Base-by-base conservation (phyloP, 2,888 invertebrate genomes). In the Cenopis cana region DNA sequence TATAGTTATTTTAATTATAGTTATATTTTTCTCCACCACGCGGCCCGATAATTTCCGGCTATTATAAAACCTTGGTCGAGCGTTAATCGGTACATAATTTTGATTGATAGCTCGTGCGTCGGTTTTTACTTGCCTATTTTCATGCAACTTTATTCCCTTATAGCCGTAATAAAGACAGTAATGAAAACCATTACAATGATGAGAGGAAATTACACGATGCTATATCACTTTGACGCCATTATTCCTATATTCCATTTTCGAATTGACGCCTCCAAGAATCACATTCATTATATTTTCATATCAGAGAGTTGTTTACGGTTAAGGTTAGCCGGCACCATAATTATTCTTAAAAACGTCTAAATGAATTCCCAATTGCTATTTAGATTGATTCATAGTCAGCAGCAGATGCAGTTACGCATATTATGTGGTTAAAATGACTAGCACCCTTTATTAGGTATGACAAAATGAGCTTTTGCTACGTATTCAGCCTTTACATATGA, bases 41-140 rank as follows among this genome's bases (percentile, higher is more conserved):
- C 81, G 75, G 76, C 76, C 82, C 75, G 84, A 85, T 88, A 87
- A 88, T 89, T 86, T 86, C 87, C 87, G 85, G 85, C 79, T 80
- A 82, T 86, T 86, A 85, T 77, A 83, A 80, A 80, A 62, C 70
- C 76, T 75, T 76, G 75, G 76, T 74, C 79, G 79, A 75, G 77
- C 83, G 80, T 84, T 88, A 88, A 89, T 88, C 83, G 85, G 80
- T 80, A 83, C 83, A 86, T 88, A 89, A 89, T 88, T 77, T 88
- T 89, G 89, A 89, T 89, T 85, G 89, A 90, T 89, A 82, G 85
- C 84, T 82, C 75, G 75, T 79, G 79, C 81, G 77, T 74, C 81
- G 81, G 79, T 81, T 85, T 88, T 86, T 85, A 85, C 84, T 81
- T n/a, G n/a, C n/a, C n/a, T 83, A 88, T 86, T 86, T 88, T 85